Base-by-base conservation (phyloP, 2,797 vertebrate genomes). In the Syncerus caffer region DNA sequence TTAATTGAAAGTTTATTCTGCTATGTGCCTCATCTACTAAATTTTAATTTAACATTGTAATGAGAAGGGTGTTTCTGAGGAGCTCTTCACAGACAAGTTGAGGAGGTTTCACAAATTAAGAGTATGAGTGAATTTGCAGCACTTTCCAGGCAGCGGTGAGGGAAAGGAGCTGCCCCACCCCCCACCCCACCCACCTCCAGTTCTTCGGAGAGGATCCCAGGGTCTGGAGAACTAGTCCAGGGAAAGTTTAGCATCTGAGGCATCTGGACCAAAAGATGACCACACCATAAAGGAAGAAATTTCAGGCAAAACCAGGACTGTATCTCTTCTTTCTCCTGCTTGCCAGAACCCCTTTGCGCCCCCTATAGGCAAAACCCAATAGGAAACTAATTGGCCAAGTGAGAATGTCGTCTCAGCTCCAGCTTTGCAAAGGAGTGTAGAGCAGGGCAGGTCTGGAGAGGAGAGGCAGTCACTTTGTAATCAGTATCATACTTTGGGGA, bases 1-100 rank as follows among this genome's bases (percentile, higher is more conserved):
- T 98, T 98, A 98, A 98, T 98, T 98, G 98, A 97, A 98, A 98
- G 98, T 98, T 98, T 98, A 98, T 98, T 98, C 97, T 98, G 97
- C 97, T 98, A 92, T 98, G 96, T 96, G 97, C 95, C 74, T 98
- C 96, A 80, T 98, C 97, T 97, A 88, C 97, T 98, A 98, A 98
- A 98, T 97, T 98, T 98, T 98, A 98, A 98, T 98, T 98, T 98
- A 98, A 96, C 91, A 78, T 96, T 95, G 94, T 97, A 97, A 97
- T 95, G 98, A 98, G 98, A 97, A 91, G 98, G 96, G 95, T 97
- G 96, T 98, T 97, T 96, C 96, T 92, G 87, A 96, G 95, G 76
- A 93, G 93, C 80, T 64, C 92, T 97, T 97, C n/a, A 9, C 64
- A 86, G 87, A 62, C 80, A 91, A 98, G 95, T 95, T 12, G 84